Percentiles rank a stretch among this genome's conserved stretches.
Evolutionary conservation across 2,113 vertebrate species (phyloP).

Genomic region (Pterocles gutturalis): DNA sequence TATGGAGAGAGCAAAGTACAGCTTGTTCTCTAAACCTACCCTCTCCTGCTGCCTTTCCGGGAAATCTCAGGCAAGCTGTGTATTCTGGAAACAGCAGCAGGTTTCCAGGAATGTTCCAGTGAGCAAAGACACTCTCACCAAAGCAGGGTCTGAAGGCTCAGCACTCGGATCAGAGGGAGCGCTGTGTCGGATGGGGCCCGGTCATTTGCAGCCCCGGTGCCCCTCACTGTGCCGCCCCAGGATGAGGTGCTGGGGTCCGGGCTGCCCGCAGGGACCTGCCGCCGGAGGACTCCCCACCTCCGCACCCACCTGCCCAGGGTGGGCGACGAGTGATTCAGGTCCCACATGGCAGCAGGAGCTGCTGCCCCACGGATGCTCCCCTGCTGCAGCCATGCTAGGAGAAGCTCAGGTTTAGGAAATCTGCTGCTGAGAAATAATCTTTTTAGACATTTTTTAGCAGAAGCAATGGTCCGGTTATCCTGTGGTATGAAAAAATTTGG

Average conservation of each 20-base stretch:
- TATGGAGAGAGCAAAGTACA: background rate
- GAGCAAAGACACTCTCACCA: background rate
- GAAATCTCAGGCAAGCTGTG: background rate
- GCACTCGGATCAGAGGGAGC: background rate
- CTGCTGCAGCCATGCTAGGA: background rate
- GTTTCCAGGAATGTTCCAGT: background rate
- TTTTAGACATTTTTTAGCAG: background rate
- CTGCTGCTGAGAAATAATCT: background rate
- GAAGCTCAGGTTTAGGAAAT: background rate
- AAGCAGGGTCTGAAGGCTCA: background rate
- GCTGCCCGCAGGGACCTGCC: background rate
- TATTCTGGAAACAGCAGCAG: background rate
- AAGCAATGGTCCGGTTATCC: background rate
- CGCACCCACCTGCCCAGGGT: too few relatives aligned
- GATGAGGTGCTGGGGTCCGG: too few relatives aligned
- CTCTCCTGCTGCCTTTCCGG: background rate
- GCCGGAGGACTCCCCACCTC: rapidly evolving
- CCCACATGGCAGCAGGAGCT: background rate
- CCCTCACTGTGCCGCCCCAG: background rate
- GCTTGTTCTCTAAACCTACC: background rate
- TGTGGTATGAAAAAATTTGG: background rate
- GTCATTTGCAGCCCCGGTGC: rapidly evolving
- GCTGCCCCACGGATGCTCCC: rapidly evolving
- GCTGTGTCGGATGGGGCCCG: background rate
- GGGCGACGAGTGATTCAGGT: rapidly evolving